phyloP scores from a whole-genome alignment of 2,797 vertebrate species.

The Argya squamiceps region DNA sequence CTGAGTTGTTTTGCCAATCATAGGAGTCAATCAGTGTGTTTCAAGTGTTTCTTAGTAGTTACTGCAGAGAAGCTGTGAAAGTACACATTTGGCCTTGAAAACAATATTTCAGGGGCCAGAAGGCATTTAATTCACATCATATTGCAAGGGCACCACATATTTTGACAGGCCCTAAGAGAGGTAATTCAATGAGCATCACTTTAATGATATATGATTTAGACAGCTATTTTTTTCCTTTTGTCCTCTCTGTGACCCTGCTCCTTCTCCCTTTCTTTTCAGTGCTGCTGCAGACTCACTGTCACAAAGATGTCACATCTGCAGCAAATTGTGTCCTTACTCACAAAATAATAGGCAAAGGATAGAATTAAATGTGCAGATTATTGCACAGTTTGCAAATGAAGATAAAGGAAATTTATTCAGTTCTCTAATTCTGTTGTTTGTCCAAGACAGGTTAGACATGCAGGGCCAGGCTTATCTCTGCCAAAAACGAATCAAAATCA shows the following conservation, averaged over 20 bases:
- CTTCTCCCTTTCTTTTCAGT: slow-evolving; percentile 33
- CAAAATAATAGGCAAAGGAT: background rate
- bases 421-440: background rate
- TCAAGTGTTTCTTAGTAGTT: slow-evolving; percentile 14
- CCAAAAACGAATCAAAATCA: background rate
- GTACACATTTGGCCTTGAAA: slow-evolving; percentile 55
- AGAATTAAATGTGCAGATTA: background rate
- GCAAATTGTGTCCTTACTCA: background rate
- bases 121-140: slow-evolving; percentile 67
- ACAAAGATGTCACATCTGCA: slow-evolving; percentile 18
- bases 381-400: background rate
- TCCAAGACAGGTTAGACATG: background rate
- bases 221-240: slow-evolving; percentile 59
- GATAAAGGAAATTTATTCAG: background rate
- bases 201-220: slow-evolving; percentile 70
- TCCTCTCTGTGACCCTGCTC: slow-evolving; percentile 54
- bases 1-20: background rate
- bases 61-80: slow-evolving; percentile 36
- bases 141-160: slow-evolving; percentile 45
- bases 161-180: slow-evolving; percentile 58
- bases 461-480: background rate
- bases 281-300: slow-evolving; percentile 17
- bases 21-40: background rate
- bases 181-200: slow-evolving; percentile 73
- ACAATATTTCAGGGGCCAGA: slow-evolving; percentile 62